Evolutionary conservation across 2,797 vertebrate genomes (phyloP), one percentile per base, ranked within the genome.

Genomic region (Columba guinea): DNA sequence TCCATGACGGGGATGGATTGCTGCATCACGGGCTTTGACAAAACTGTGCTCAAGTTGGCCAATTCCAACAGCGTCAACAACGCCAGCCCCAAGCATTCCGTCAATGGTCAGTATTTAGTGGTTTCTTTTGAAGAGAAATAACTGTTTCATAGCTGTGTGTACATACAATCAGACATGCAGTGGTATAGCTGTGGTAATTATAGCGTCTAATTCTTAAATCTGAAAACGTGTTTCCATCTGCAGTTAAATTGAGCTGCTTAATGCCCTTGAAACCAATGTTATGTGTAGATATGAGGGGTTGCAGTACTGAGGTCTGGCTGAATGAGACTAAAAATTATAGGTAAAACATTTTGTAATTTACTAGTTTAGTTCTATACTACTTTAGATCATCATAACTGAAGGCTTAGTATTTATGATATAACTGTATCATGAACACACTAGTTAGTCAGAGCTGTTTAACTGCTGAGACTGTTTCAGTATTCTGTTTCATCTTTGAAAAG

Each of bases 1-100:
- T 98, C 99, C 23, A 98, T 99, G 89, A 99, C 99, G 5, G 99
- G 99, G 12, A 97, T 98, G 58, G 99, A 99, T 96, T 99, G 99
- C 97, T 99, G 98, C 89, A 98, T 99, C 73, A 98, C 98, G 89
- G 98, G 98, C 94, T 98, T 99, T 23, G 99, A 99, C 90, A 98
- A 98, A 84, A 97, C 98, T n/a, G 96, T 99, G 64, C 98, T 99
- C 60, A 99, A 99, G 62, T 94, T 99, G 83, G 98, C 99, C 78
- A 98, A 98, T 94, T 94, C 98, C 2, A 98, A 94, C 88, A 97
- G 98, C 49, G 97, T 97, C 96, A 99, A 97, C 92, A 98, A 98
- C 11, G 98, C 98, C 82, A 99, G 99, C 95, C 99, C 99, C n/a
- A 99, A 99, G 63, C 99, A 99, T 94, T 93, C 97, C 73, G 93